Base-by-base conservation (phyloP, 2,797 vertebrate species). In the Oreochromis mossambicus region DNA sequence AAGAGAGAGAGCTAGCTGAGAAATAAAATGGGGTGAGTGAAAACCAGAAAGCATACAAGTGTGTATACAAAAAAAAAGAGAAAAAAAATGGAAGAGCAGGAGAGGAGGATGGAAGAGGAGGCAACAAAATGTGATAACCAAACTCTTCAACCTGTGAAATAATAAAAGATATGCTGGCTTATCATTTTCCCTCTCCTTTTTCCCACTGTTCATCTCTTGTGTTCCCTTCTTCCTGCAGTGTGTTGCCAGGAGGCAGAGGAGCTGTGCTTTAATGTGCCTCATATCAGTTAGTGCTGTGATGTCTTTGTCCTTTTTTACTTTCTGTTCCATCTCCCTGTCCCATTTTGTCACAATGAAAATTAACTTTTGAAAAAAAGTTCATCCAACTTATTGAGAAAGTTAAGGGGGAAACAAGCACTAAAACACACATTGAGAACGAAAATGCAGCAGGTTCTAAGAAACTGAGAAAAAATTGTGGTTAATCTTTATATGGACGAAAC, bases 241-340 rank as follows among this genome's bases (percentile, higher is more conserved):
- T 88, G 88, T 88, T 91, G 86, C 91, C 68, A 56, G 78, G 79
- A 94, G 90, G 89, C 82, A 89, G 84, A 87, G 79, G 82, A 91
- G 77, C 80, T 61, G 21, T 2, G 63, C 90, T 92, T 92, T 92
- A 89, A 90, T 91, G 88, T 92, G 84, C 80, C 83, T 92, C 38
- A 90, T 92, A 93, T 94, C 92, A 92, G 92, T 91, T 90, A 83
- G 82, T 2, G 75, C 91, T 92, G 2, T 92, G 91, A 93, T 92
- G 91, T 93, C 91, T 93, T 91, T 92, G 92, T 93, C 92, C 92
- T 89, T 86, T 93, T 92, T 87, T 89, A 88, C 83, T 78, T 82
- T 86, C 82, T 84, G 21, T 83, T 87, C 87, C 82, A 86, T 87
- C 89, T 86, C 82, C 82, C 83, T 87, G 88, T 89, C 88, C 89